These are phyloP conservation scores for Onychomys leucogaster DNA, from an alignment of 2,797 vertebrate genomes.

Conservation along the genomic window DNA sequence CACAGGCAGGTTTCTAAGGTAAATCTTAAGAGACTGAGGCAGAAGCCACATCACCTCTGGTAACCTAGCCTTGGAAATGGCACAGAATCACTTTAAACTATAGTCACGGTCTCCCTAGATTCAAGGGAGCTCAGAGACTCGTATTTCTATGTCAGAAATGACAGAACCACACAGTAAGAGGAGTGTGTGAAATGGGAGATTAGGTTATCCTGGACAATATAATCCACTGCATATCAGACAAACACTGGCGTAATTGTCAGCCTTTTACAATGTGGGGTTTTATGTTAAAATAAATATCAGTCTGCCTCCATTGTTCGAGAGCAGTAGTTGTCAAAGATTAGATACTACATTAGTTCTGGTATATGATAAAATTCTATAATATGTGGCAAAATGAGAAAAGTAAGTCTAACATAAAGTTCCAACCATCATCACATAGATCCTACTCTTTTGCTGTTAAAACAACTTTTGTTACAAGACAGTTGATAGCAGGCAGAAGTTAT, in stretches of 20 bases:
- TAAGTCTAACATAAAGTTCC: neutral
- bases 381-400: constrained; percentile 20
- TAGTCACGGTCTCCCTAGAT: neutral
- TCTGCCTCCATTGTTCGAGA: neutral
- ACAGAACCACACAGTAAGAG: neutral
- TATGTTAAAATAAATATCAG: neutral
- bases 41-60: neutral
- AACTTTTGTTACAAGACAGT: constrained; percentile 39
- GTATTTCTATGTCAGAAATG: neutral
- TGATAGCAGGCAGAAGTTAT: neutral
- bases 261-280: neutral
- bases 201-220: neutral
- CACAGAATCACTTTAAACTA: neutral
- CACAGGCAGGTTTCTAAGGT: neutral
- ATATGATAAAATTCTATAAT: neutral
- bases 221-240: neutral
- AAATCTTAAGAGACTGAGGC: neutral
- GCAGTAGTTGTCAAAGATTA: constrained; percentile 4
- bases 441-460: constrained; percentile 23
- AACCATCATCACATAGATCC: neutral
- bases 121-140: constrained; percentile 15
- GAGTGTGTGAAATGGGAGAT: neutral
- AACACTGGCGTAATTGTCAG: neutral
- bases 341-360: neutral
- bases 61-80: neutral